Evolutionary conservation across 2,113 vertebrate species (phyloP), one percentile per base, ranked within the genome.

Genomic region (Tursiops truncatus): DNA sequence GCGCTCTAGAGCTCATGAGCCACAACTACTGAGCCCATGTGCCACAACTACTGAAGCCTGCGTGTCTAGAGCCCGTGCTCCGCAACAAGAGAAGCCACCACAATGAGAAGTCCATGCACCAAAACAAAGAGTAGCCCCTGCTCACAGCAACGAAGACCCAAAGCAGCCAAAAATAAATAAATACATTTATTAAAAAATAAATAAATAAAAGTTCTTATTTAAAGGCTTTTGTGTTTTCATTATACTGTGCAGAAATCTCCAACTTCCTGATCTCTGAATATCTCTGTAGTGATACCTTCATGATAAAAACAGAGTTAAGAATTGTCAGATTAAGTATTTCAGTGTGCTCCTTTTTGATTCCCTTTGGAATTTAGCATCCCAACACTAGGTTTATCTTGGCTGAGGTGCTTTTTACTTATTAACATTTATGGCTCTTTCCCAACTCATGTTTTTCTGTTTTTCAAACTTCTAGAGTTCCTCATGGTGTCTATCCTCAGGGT

Each of bases 371-470:
- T 14, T n/a, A 38, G 11, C 58, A 62, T 33, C 80, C 84, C 28
- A 11, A 7, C 17, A 23, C 38, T 2, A 12, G 38, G 36, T 88
- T 97, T 95, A 23, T 92, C 83, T 95, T 74, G 70, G 94, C n/a
- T 26, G 15, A 18, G 26, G n/a, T 70, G 8, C 11, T 91, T 94
- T n/a, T 94, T 65, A 62, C 77, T 91, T 68, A 65, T 1, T 1
- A 73, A 81, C 18, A 38, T 85, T 26, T 36, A 44, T 44, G n/a
- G 67, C 53, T 47, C n/a, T 97, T 86, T 81, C 41, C 91, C 85
- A 50, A 17, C 31, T 60, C 41, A 2, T 93, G 91, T 67, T 97
- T 97, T 97, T 95, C 79, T 95, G 70, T 31, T 91, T 92, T 83
- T 63, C 77, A 60, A 20, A 31, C 92, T 87, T 83, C 77, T 89